Percentiles rank a stretch among this genome's conserved stretches.
These are phyloP conservation scores for Chorisops tibialis DNA, from an alignment of 2,888 invertebrate genomes.

Conservation along the genomic window DNA sequence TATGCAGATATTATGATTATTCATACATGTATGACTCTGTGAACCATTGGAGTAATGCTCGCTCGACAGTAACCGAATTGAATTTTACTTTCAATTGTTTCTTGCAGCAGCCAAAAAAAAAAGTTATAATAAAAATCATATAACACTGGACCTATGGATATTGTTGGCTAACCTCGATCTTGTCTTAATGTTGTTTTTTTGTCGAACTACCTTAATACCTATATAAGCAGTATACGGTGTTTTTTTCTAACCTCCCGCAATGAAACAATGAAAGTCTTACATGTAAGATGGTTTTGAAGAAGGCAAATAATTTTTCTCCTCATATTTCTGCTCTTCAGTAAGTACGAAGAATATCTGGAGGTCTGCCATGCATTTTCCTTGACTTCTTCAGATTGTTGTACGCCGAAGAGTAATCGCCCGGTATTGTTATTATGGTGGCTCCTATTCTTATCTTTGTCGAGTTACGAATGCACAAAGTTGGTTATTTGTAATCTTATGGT, in stretches of 20 bases:
- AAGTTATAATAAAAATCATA: conserved; percentile 18
- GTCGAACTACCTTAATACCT: conserved; percentile 8
- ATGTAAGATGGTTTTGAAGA: background rate
- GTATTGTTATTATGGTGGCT: conserved; percentile 25
- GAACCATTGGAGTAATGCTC: background rate
- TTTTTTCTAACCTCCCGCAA: conserved; percentile 20
- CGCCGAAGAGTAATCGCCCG: conserved; percentile 19
- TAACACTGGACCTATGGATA: conserved; percentile 12
- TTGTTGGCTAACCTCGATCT: conserved; percentile 22
- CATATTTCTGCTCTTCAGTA: conserved; percentile 6
- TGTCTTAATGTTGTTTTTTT: conserved; percentile 19
- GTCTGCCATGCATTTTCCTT: conserved; percentile 14
- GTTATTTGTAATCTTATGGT: conserved; percentile 21
- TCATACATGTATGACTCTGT: too few relatives aligned
- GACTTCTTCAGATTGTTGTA: conserved; percentile 22
- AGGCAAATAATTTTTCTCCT: background rate
- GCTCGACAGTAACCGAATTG: conserved; percentile 26
- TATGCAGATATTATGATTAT: too few relatives aligned
- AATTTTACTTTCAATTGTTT: conserved; percentile 34
- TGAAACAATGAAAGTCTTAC: conserved; percentile 14
- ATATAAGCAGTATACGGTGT: background rate
- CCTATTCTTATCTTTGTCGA: conserved; percentile 12
- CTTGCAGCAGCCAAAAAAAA: background rate
- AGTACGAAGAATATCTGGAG: conserved; percentile 13
- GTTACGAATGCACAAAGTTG: conserved; percentile 10